Percentiles rank a stretch among this genome's conserved stretches.
These are phyloP conservation scores for Gymnorhina tibicen DNA, from an alignment of 2,113 vertebrate genomes.

Conservation along the genomic window DNA sequence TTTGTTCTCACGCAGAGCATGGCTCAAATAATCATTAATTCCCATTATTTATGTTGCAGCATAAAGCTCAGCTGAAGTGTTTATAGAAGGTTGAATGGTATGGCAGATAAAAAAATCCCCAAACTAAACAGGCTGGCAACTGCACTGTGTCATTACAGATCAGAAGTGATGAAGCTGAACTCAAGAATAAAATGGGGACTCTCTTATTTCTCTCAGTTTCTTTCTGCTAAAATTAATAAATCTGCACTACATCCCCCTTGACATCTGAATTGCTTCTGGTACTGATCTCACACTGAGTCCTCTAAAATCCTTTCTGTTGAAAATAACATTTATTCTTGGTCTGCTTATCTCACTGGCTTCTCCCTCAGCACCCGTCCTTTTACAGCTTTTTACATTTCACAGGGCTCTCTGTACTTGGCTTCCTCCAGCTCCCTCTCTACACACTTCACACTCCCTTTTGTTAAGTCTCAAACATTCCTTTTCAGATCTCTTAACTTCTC, in stretches of 20 bases:
- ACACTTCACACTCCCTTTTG: not conserved
- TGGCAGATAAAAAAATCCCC: not conserved
- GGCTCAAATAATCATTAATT: not conserved
- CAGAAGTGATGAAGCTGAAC: not conserved
- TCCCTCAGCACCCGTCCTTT: not conserved
- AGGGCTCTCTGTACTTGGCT: not conserved
- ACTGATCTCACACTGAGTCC: not conserved
- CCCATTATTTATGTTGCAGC: not conserved
- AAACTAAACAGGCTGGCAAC: not conserved
- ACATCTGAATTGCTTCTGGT: not conserved
- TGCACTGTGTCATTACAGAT: not conserved
- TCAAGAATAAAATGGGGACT: not conserved
- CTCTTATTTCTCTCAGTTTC: not conserved
- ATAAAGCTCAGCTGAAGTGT: not conserved
- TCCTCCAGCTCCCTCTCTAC: not conserved
- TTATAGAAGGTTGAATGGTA: not conserved
- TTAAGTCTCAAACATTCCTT: not conserved
- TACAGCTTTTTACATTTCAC: not conserved
- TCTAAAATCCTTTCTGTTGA: not conserved
- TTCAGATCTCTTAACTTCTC: not conserved
- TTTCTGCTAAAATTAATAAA: not conserved
- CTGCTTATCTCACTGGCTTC: not conserved
- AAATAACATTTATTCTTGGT: not conserved
- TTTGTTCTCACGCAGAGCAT: not conserved
- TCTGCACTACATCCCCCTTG: not conserved